Conservation (phyloP, 2,797 vertebrate species). For the Cichlasoma orientale region DNA sequence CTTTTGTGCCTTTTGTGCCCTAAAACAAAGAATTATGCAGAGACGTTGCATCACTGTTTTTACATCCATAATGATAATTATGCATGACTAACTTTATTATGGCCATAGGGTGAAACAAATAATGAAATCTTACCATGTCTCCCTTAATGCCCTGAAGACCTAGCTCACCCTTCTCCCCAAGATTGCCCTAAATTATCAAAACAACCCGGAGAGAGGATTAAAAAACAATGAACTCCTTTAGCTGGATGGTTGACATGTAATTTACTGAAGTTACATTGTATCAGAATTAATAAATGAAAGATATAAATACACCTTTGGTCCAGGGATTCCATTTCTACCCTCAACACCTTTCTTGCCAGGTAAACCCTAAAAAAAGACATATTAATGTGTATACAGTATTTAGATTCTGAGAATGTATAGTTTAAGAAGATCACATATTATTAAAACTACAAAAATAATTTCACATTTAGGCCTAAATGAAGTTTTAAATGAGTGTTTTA, state of each 20-base stretch:
- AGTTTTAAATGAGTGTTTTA: background rate
- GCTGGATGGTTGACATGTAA: background rate
- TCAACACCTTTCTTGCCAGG: constrained; percentile 67
- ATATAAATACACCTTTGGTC: constrained; percentile 71
- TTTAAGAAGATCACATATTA: background rate
- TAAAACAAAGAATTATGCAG: constrained; percentile 31
- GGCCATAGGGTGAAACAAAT: background rate
- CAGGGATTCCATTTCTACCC: constrained; percentile 70
- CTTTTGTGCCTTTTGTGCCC: constrained; percentile 68
- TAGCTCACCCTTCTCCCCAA: constrained; percentile 61
- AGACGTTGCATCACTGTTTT: constrained; percentile 2
- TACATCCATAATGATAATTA: constrained; percentile 1
- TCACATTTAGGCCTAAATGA: background rate
- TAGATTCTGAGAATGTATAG: background rate
- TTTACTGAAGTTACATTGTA: background rate
- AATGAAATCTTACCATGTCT: constrained; percentile 60
- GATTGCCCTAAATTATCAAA: constrained; percentile 68
- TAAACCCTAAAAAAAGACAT: constrained; percentile 64
- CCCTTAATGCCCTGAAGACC: constrained; percentile 72
- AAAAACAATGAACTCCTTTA: background rate
- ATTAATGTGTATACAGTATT: background rate
- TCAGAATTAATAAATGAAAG: background rate
- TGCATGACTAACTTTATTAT: background rate
- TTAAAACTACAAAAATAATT: background rate
- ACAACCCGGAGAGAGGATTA: constrained; percentile 24